A percentile compares a stretch with the other conserved stretches of the same genome.
phyloP scores from a whole-genome alignment of 64 coral and sea anemone genomes.

The Porites australiensis region DNA sequence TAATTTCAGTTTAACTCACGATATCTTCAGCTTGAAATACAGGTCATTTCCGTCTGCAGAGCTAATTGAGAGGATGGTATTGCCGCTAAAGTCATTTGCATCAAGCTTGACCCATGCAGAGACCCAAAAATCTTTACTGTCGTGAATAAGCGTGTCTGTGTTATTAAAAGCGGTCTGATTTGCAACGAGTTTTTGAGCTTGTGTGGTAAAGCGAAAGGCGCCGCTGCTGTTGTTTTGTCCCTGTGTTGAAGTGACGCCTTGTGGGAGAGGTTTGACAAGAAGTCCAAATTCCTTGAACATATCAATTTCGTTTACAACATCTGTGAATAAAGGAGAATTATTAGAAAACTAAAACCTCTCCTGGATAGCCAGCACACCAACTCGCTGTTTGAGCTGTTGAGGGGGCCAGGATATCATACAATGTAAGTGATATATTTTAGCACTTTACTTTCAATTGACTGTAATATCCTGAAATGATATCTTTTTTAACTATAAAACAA shows the following conservation, averaged over 20 bases:
- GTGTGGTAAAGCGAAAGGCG: slow-evolving; percentile 28
- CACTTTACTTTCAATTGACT: no score
- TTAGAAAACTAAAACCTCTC: background rate
- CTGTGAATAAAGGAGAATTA: background rate
- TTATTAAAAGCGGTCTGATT: slow-evolving; percentile 40
- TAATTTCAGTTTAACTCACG: slow-evolving; percentile 41
- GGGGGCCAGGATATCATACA: no score
- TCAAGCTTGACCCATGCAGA: slow-evolving; percentile 68
- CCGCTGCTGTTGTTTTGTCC: slow-evolving; percentile 50
- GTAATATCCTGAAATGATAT: no score
- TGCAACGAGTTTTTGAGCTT: slow-evolving; percentile 26
- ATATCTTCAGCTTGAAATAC: slow-evolving; percentile 41
- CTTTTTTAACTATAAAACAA: no score
- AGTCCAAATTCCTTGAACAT: slow-evolving; percentile 67
- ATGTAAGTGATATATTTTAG: no score
- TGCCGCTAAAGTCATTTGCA: background rate
- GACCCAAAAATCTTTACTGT: slow-evolving; percentile 73
- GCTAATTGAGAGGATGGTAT: slow-evolving; percentile 63
- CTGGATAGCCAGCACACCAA: background rate
- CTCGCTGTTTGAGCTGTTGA: no score
- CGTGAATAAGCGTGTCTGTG: slow-evolving; percentile 40
- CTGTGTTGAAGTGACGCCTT: slow-evolving; percentile 1
- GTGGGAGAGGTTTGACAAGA: background rate
- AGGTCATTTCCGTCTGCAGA: slow-evolving; percentile 3
- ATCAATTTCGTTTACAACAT: slow-evolving; percentile 44